Evolutionary conservation across 2,113 vertebrate species (phyloP).

Genomic region (Aviceda subcristata): DNA sequence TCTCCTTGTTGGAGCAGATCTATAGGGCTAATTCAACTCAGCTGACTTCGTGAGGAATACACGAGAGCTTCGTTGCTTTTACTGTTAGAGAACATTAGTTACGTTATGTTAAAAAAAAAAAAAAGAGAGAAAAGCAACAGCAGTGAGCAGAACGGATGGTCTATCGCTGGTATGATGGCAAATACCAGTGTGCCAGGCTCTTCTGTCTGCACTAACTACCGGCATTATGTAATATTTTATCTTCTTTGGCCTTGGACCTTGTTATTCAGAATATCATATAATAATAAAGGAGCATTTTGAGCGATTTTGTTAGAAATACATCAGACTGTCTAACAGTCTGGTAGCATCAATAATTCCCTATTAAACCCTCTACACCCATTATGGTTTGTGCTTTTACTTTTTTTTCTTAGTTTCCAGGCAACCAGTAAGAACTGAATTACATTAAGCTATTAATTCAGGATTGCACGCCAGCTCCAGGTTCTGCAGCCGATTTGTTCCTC

Average conservation of each 20-base stretch:
- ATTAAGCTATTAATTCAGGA: conserved; percentile 75
- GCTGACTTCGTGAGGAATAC: not conserved
- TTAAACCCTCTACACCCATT: conserved; percentile 68
- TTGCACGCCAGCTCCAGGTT: conserved; percentile 21
- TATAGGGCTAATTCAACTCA: not conserved
- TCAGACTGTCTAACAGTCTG: conserved; percentile 32
- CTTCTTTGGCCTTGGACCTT: not conserved
- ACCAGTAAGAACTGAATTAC: conserved; percentile 71
- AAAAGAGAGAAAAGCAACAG: not conserved
- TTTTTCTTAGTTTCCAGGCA: conserved; percentile 76
- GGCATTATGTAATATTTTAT: not conserved
- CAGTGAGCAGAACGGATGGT: not conserved
- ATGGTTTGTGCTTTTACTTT: conserved; percentile 35
- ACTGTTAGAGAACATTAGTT: not conserved
- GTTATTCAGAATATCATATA: not conserved
- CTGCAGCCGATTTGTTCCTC: conserved; percentile 39
- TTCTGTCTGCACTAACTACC: not conserved
- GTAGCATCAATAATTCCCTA: conserved; percentile 69
- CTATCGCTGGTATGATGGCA: not conserved
- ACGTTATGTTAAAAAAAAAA: rapidly evolving
- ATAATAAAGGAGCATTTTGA: not conserved
- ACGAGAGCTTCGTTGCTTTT: rapidly evolving
- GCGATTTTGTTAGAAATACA: conserved; percentile 6
- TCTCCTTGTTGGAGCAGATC: not conserved
- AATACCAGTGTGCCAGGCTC: not conserved